Base-by-base conservation (phyloP, 2,888 invertebrate genomes). In the Helicoverpa assulta region DNA sequence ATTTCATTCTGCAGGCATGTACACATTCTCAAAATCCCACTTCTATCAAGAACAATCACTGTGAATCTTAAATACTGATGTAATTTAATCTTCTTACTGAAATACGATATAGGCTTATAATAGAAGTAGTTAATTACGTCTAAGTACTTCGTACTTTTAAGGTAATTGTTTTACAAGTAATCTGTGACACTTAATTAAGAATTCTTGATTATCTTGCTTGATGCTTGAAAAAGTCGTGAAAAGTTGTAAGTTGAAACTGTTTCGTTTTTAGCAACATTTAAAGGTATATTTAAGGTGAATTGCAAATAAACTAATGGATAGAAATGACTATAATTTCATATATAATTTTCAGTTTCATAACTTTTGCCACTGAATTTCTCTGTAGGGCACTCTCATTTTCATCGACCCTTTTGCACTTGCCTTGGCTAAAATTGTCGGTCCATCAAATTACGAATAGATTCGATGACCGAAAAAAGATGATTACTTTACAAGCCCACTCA, bases 21-120 rank as follows among this genome's bases (percentile, higher is more conserved):
- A 47, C 53, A 54, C 62, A 61, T 47, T 26, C 37, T 60, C 54
- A 21, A 54, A 50, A 47, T 73, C 37, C 29, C 56, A 67, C 43
- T 19, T 37, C 26, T 64, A 60, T 68, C 80, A 58, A 26, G 14
- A 58, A 64, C 80, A 76, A 47, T 55, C 14, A 37, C 26, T 55
- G 12, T 16, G 14, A 40, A 57, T 26, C n/a, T 69, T 61, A 8
- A 1, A 16, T 37, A 65, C 51, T 19, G 14, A 10, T 18, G 53
- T 26, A 19, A 53, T 65, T 62, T 21, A 61, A 37, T 60, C 57
- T 58, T 10, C 54, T 65, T 53, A 12, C 5, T 51, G 7, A 53
- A 53, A 69, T 26, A 53, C 57, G 6, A 67, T 60, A 51, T 10
- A 5, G 18, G 16, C 4, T 14, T 4, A 69, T 52, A 62, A 69